Conservation (phyloP, 1,140 invertebrate species). For the Heterodera schachtii region DNA sequence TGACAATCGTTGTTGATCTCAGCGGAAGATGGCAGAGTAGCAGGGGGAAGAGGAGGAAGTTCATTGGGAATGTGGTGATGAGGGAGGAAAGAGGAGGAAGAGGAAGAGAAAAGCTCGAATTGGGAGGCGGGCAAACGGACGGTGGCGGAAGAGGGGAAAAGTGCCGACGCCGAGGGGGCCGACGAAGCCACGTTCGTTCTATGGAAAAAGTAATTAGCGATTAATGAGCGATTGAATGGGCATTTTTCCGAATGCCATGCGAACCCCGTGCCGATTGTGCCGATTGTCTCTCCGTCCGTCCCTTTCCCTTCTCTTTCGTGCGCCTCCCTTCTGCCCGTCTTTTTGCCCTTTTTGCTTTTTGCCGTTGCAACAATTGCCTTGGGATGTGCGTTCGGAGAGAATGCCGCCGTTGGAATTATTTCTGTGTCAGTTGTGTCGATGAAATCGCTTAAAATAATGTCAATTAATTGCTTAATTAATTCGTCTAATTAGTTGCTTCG, state of each 20-base stretch:
- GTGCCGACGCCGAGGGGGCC: not conserved
- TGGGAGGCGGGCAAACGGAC: not conserved
- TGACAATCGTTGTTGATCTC: not conserved
- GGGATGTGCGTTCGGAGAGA: not conserved
- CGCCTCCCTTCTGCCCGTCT: constrained; percentile 1
- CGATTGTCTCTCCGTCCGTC: not conserved
- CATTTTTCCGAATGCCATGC: not conserved
- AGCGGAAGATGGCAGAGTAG: not conserved
- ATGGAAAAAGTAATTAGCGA: no score
- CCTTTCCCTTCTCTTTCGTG: not conserved
- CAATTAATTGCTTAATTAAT: not conserved
- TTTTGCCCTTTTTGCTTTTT: constrained; percentile 1
- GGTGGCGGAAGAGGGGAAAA: not conserved
- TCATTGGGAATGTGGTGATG: not conserved
- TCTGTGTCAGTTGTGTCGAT: not conserved
- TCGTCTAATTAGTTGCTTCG: not conserved
- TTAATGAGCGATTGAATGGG: no score
- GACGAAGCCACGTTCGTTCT: no score
- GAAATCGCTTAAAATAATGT: not conserved
- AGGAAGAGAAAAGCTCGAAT: not conserved
- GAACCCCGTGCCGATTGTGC: not conserved
- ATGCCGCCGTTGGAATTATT: not conserved
- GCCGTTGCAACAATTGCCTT: not conserved
- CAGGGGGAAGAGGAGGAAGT: not conserved
- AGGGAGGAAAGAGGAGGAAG: not conserved